A percentile compares a stretch with the other conserved stretches of the same genome.
phyloP scores from a whole-genome alignment of 2,113 vertebrate species.

The Zosterops pallidus region DNA sequence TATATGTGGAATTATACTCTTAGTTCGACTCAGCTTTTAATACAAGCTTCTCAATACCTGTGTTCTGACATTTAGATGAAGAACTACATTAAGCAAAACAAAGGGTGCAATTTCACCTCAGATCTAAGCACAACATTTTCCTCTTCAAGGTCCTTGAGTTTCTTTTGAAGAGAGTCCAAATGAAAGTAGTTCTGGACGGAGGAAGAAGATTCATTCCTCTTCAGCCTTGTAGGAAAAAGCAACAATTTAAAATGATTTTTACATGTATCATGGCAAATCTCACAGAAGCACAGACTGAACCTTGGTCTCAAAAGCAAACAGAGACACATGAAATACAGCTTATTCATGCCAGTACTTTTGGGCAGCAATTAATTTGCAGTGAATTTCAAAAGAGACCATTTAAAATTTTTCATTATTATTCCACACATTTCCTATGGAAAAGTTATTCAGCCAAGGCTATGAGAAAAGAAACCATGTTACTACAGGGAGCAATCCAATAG shows the following conservation, averaged over 20 bases:
- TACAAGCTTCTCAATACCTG: not conserved
- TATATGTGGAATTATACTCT: not conserved
- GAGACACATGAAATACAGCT: not conserved
- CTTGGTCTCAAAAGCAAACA: not conserved
- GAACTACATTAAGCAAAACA: not conserved
- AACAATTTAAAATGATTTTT: not conserved
- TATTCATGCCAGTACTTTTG: not conserved
- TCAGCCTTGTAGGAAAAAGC: constrained; percentile 74
- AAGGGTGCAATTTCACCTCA: constrained; percentile 76
- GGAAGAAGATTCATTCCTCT: constrained; percentile 84
- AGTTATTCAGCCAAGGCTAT: not conserved
- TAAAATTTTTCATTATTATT: not conserved
- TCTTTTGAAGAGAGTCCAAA: constrained; percentile 94
- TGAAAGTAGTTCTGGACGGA: constrained; percentile 89
- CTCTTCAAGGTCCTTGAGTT: constrained; percentile 96
- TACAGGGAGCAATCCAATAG: not conserved
- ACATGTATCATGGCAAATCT: not conserved
- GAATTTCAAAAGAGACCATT: not conserved
- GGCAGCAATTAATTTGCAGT: not conserved
- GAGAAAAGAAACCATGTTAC: not conserved
- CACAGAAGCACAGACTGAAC: not conserved
- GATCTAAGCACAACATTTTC: constrained; percentile 93
- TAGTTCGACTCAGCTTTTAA: not conserved
- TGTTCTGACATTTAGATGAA: not conserved
- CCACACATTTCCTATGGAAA: not conserved